These are phyloP conservation scores for Dorcus hopei DNA, from an alignment of 2,888 invertebrate genomes.

Conservation along the genomic window DNA sequence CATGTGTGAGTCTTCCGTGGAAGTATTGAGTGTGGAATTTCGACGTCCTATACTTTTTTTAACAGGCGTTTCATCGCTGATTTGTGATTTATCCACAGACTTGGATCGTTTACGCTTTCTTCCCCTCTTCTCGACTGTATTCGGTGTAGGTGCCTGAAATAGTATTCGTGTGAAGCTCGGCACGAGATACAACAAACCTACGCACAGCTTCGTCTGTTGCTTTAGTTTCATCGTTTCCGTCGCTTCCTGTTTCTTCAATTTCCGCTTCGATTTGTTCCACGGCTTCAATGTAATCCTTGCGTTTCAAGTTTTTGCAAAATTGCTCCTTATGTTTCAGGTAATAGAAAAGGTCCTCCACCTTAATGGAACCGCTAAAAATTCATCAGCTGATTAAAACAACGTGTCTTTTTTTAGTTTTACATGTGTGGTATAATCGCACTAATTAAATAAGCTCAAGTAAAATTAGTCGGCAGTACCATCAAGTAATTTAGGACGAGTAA, in stretches of 20 bases:
- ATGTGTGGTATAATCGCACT: constrained; percentile 56
- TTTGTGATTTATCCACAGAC: not conserved
- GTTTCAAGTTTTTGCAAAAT: constrained; percentile 72
- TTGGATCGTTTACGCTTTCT: constrained; percentile 1
- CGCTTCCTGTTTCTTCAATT: constrained; percentile 46
- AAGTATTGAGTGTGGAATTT: no score
- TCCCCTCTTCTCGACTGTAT: not conserved
- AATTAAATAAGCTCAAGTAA: constrained; percentile 45
- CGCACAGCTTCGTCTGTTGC: constrained; percentile 11
- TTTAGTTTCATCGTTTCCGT: constrained; percentile 34
- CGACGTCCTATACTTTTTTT: not conserved
- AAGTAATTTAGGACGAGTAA: constrained; percentile 36
- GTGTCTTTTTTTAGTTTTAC: constrained; percentile 25
- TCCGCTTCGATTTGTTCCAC: constrained; percentile 84
- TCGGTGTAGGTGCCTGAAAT: not conserved
- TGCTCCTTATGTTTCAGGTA: constrained; percentile 79
- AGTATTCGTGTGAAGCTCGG: not conserved
- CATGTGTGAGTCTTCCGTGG: no score
- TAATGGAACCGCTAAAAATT: constrained; percentile 63
- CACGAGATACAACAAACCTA: not conserved
- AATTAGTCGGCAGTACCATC: constrained; percentile 51
- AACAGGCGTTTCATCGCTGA: not conserved
- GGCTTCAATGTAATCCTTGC: constrained; percentile 83
- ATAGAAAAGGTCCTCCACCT: constrained; percentile 80
- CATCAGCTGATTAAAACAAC: not conserved